phyloP scores from a whole-genome alignment of 2,888 invertebrate species.

The Torymus tubicola region DNA sequence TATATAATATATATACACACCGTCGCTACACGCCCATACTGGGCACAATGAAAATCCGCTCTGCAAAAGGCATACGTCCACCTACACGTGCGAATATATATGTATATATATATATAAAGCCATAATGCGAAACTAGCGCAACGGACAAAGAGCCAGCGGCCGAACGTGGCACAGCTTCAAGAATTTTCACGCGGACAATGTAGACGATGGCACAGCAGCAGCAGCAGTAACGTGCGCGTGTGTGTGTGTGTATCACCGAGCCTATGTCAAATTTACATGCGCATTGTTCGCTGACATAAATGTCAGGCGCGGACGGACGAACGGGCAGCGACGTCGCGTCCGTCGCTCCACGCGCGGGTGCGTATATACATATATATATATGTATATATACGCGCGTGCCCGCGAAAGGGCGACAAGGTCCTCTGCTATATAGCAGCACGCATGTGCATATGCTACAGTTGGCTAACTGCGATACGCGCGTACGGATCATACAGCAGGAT shows the following conservation, averaged over 20 bases:
- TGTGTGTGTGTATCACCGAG: slow-evolving; percentile 22
- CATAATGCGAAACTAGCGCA: background rate
- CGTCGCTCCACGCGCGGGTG: slow-evolving; percentile 36
- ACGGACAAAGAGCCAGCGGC: background rate
- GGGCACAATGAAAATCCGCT: no score
- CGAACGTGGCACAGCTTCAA: slow-evolving; percentile 51
- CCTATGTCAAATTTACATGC: slow-evolving; percentile 66
- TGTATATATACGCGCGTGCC: slow-evolving; percentile 24
- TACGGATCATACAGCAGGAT: background rate
- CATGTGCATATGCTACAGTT: slow-evolving; percentile 5
- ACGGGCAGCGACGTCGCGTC: slow-evolving; percentile 52
- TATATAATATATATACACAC: no score
- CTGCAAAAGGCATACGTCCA: no score
- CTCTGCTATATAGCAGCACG: slow-evolving; percentile 1
- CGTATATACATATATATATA: background rate
- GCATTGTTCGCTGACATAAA: slow-evolving; percentile 63
- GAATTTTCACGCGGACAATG: slow-evolving; percentile 46
- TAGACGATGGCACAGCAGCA: background rate
- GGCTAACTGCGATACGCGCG: slow-evolving; percentile 38
- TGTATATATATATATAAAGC: background rate
- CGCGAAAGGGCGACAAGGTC: slow-evolving; percentile 29
- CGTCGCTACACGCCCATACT: no score
- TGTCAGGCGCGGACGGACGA: slow-evolving; percentile 62
- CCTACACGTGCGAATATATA: no score
- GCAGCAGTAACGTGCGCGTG: background rate